Conservation (phyloP, 2,888 invertebrate genomes). For the Phyllotreta striolata region DNA sequence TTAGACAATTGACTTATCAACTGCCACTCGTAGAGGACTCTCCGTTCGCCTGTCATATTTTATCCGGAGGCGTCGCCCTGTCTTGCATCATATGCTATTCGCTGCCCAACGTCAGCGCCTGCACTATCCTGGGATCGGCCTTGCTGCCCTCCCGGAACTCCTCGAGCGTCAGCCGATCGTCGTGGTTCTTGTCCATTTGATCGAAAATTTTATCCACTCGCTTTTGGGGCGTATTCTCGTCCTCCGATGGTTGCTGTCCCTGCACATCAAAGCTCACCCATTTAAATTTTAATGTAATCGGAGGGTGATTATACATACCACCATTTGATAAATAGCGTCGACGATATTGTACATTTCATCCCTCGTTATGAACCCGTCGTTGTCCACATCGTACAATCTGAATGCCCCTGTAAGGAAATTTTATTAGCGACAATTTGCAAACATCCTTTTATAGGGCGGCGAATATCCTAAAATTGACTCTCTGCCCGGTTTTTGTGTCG, state of each 20-base stretch:
- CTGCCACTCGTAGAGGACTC: neutral
- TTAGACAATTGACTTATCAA: neutral
- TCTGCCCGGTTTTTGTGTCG: no score
- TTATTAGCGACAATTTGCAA: neutral
- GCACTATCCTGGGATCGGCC: slow-evolving; percentile 97
- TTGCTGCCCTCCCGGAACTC: slow-evolving; percentile 98
- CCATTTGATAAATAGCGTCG: slow-evolving; percentile 97
- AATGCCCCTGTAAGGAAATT: slow-evolving; percentile 83
- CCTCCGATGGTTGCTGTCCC: slow-evolving; percentile 90
- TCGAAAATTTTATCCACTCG: slow-evolving; percentile 98
- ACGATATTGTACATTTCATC: slow-evolving; percentile 98
- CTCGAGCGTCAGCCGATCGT: slow-evolving; percentile 93
- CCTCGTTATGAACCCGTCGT: slow-evolving; percentile 93
- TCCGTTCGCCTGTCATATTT: slow-evolving; percentile 18
- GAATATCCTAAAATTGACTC: no score
- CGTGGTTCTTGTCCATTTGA: slow-evolving; percentile 99
- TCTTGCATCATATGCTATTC: slow-evolving; percentile 64
- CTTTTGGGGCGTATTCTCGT: slow-evolving; percentile 93
- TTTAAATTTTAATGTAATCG: no score
- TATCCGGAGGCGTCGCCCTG: slow-evolving; percentile 51
- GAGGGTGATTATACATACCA: slow-evolving; percentile 73
- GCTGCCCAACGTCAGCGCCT: slow-evolving; percentile 88
- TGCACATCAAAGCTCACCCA: slow-evolving; percentile 57
- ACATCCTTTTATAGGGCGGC: no score
- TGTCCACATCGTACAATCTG: slow-evolving; percentile 93